Evolutionary conservation across 1,140 invertebrate species (phyloP).

Genomic region (Lordiphosa mommai): DNA sequence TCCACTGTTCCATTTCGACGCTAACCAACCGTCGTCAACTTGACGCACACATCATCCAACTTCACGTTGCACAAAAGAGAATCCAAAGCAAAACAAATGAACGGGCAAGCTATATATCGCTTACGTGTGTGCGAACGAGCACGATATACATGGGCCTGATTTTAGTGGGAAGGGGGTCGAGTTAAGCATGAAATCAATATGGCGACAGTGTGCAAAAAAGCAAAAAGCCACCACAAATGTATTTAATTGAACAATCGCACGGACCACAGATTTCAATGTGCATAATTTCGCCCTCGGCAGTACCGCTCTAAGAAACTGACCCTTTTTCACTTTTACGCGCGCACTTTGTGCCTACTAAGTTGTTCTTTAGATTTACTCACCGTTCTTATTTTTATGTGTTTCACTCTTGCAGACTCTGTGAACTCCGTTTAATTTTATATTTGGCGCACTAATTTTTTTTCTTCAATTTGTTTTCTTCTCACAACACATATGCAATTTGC

Average conservation of each 20-base stretch:
- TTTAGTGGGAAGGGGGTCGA: background rate
- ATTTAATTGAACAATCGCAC: conserved; percentile 1
- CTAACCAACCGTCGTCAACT: too few species aligned
- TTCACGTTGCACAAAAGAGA: conserved; percentile 72
- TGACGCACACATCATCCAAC: too few species aligned
- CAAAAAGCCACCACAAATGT: conserved; percentile 23
- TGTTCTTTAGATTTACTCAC: conserved; percentile 43
- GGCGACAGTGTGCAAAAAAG: conserved; percentile 61
- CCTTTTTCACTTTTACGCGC: conserved; percentile 42
- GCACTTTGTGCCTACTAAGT: conserved; percentile 22
- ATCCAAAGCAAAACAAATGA: conserved; percentile 73
- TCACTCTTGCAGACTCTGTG: conserved; percentile 32
- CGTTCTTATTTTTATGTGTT: conserved; percentile 30
- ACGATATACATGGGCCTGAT: conserved; percentile 18
- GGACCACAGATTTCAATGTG: background rate
- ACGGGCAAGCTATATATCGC: conserved; percentile 31
- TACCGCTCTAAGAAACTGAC: background rate
- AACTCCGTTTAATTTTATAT: conserved; percentile 8
- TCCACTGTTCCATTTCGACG: too few species aligned
- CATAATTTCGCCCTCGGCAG: background rate
- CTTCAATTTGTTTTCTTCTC: conserved; percentile 13
- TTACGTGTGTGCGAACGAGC: conserved; percentile 31
- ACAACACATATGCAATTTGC: conserved; percentile 26
- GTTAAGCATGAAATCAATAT: conserved; percentile 64
- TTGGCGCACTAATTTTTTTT: conserved; percentile 22